A percentile compares a stretch with the other conserved stretches of the same genome.
Evolutionary conservation across 2,113 vertebrate species (phyloP).

Genomic region (Heterocephalus glaber): DNA sequence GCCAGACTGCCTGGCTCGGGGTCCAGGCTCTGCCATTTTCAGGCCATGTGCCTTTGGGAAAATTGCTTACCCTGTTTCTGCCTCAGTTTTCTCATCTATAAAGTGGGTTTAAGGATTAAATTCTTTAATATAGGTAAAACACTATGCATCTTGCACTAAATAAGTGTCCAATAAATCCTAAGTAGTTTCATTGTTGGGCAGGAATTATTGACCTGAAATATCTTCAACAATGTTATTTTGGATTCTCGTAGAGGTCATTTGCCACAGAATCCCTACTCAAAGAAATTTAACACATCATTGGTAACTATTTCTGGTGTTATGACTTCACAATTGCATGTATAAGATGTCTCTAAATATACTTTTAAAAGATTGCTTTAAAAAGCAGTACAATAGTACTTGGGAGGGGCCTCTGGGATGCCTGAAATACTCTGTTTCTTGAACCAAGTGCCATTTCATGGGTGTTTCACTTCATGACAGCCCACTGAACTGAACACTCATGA

Average conservation of each 20-base stretch:
- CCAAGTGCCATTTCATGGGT: not conserved
- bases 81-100: constrained; percentile 68
- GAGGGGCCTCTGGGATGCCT: constrained; percentile 56
- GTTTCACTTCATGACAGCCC: not conserved
- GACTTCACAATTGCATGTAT: constrained; percentile 68
- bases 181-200: not conserved
- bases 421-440: constrained; percentile 62
- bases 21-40: constrained; percentile 70
- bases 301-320: constrained; percentile 69
- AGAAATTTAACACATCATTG: constrained; percentile 65
- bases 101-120: constrained; percentile 37
- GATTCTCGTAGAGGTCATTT: constrained; percentile 45
- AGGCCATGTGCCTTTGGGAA: constrained; percentile 55
- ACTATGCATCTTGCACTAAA: not conserved
- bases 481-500: not conserved
- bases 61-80: constrained; percentile 60
- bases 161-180: not conserved
- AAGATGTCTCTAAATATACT: constrained; percentile 64
- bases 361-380: constrained; percentile 73
- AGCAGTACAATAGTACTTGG: constrained; percentile 61
- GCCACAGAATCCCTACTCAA: constrained; percentile 41
- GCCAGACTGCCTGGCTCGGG: constrained; percentile 77
- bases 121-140: constrained; percentile 34
- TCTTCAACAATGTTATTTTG: constrained; percentile 24
- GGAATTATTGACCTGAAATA: constrained; percentile 53